These are phyloP conservation scores for Poeciliopsis gracilis DNA, from an alignment of 2,797 vertebrate species.

Conservation along the genomic window DNA sequence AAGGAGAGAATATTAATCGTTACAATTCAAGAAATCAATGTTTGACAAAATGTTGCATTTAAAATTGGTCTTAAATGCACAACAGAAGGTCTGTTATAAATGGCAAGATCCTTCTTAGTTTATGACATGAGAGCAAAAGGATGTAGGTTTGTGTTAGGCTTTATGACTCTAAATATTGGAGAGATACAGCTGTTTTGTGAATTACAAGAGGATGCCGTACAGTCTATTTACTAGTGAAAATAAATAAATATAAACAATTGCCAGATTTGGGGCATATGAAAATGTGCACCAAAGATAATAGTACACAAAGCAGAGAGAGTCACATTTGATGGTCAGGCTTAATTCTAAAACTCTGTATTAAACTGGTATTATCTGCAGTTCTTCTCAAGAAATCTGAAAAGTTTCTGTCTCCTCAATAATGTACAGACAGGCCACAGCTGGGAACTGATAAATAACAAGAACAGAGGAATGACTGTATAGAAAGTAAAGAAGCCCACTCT, in stretches of 20 bases:
- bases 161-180: background rate
- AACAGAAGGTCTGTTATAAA: background rate
- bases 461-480: conserved; percentile 12
- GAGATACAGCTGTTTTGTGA: background rate
- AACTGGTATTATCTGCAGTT: conserved; percentile 50
- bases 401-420: conserved; percentile 66
- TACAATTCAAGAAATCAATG: background rate
- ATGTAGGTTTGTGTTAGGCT: background rate
- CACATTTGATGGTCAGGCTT: background rate
- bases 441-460: conserved; percentile 33
- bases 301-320: background rate
- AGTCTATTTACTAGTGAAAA: background rate
- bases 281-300: background rate
- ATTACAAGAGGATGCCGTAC: background rate
- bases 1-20: background rate
- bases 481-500: conserved; percentile 8
- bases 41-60: background rate
- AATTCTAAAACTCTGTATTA: conserved; percentile 22
- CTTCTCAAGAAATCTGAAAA: conserved; percentile 60
- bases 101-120: background rate
- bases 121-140: background rate
- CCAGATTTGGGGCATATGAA: background rate
- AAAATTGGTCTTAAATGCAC: too few species aligned
- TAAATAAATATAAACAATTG: background rate
- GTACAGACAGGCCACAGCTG: conserved; percentile 53